Conservation (phyloP, 2,113 vertebrate species). For the Lampris incognitus region DNA sequence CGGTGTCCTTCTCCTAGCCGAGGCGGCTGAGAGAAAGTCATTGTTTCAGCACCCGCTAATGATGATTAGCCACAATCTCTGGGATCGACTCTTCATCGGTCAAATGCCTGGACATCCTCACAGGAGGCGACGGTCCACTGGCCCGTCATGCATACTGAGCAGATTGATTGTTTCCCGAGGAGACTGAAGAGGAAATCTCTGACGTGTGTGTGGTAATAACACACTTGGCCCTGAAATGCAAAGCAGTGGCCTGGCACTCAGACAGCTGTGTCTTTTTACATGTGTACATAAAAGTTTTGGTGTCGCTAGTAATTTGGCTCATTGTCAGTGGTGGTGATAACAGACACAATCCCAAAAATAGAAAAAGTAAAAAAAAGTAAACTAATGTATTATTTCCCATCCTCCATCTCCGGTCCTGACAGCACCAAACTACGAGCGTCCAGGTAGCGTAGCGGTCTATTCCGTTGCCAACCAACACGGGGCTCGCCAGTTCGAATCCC, state of each 20-base stretch:
- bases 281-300: conserved; percentile 37
- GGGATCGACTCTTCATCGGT: conserved; percentile 84
- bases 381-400: background rate
- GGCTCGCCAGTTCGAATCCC: too few relatives aligned
- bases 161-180: conserved; percentile 75
- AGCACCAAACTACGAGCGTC: background rate
- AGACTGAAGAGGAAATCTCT: conserved; percentile 74
- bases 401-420: background rate
- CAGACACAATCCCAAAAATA: background rate
- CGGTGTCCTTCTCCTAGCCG: conserved; percentile 78
- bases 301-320: conserved; percentile 33
- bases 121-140: conserved; percentile 70
- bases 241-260: conserved; percentile 43
- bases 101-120: conserved; percentile 79
- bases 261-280: conserved; percentile 36
- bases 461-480: too few relatives aligned
- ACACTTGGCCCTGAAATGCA: conserved; percentile 51
- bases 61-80: conserved; percentile 82
- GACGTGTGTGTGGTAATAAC: conserved; percentile 75
- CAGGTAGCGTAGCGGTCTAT: too few relatives aligned
- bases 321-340: conserved; percentile 4
- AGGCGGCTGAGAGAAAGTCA: conserved; percentile 80
- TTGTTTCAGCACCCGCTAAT: conserved; percentile 78
- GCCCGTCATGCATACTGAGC: conserved; percentile 69
- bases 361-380: conserved; percentile 17